These are phyloP conservation scores for Hylia prasina DNA, from an alignment of 2,113 vertebrate genomes.

Conservation along the genomic window DNA sequence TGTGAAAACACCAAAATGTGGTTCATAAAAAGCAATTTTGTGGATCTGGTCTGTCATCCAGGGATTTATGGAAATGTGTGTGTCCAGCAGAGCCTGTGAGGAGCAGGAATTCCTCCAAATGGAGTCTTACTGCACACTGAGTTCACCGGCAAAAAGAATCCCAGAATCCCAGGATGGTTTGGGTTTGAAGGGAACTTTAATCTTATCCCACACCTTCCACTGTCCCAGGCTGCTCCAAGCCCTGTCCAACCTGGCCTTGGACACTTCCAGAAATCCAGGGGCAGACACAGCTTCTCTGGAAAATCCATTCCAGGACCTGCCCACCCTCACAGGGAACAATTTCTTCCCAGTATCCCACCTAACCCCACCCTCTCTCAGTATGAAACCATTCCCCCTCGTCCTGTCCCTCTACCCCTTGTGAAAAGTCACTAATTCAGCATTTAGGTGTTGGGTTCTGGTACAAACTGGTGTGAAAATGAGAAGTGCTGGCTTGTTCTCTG, in stretches of 20 bases:
- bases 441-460: background rate
- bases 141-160: background rate
- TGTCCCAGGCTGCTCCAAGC: rapidly evolving
- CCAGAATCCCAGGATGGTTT: background rate
- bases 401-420: background rate
- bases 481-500: background rate
- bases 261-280: background rate
- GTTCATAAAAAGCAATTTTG: background rate
- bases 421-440: background rate
- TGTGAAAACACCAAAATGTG: background rate
- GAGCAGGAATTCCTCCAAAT: background rate
- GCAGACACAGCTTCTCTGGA: background rate
- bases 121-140: background rate
- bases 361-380: rapidly evolving
- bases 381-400: background rate
- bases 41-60: rapidly evolving
- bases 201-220: rapidly evolving
- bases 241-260: rapidly evolving
- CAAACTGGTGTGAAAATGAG: background rate
- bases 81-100: background rate
- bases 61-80: background rate
- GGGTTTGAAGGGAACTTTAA: background rate
- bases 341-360: background rate
- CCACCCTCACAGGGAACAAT: background rate
- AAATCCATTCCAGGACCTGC: rapidly evolving